These are phyloP conservation scores for Rhodeus uyekii DNA, from an alignment of 2,797 vertebrate genomes.

Conservation along the genomic window DNA sequence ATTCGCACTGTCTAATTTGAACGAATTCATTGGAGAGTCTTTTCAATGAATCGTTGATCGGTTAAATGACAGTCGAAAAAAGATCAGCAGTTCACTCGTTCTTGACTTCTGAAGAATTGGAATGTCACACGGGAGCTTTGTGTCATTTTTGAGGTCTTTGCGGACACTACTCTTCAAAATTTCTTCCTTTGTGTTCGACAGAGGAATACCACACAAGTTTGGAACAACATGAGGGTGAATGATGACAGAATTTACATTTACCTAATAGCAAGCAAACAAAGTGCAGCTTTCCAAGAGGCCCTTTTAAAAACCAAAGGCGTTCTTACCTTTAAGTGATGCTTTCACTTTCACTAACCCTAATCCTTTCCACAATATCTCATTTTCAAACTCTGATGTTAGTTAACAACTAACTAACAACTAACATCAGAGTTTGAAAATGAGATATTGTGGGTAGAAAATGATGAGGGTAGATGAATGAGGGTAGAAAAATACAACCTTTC, in stretches of 20 bases:
- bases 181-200: not conserved
- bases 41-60: not conserved
- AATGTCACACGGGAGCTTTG: not conserved
- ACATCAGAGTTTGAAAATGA: too few species aligned
- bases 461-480: too few species aligned
- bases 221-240: not conserved
- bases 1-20: not conserved
- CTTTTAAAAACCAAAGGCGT: not conserved
- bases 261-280: not conserved
- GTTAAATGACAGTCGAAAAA: not conserved
- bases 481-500: conserved; percentile 8
- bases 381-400: not conserved
- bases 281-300: not conserved
- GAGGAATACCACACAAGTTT: not conserved
- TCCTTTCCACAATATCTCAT: not conserved
- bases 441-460: too few species aligned
- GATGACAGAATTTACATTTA: not conserved
- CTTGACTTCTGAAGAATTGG: too few species aligned
- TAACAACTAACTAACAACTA: too few species aligned
- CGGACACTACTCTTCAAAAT: not conserved
- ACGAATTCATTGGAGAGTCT: not conserved
- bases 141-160: not conserved
- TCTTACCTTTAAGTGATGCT: not conserved
- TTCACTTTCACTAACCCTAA: too few species aligned
- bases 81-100: not conserved